phyloP scores from a whole-genome alignment of 2,113 vertebrate species.

The Pituophis catenifer region DNA sequence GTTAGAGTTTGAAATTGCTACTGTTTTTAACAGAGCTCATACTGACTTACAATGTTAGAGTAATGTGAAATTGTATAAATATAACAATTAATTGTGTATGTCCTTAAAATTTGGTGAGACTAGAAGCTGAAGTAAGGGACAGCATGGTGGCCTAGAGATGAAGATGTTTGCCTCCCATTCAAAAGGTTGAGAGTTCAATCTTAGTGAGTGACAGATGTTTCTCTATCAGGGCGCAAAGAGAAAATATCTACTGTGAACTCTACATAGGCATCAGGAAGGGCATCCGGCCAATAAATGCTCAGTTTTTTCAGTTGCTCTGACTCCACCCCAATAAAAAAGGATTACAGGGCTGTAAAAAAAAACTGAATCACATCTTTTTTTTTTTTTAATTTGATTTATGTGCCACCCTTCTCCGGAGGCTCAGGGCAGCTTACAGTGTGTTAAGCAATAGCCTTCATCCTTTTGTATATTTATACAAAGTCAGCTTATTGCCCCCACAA shows the following conservation, averaged over 20 bases:
- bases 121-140: constrained; percentile 57
- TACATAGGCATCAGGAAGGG: neutral
- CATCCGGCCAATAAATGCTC: neutral
- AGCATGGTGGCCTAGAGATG: neutral
- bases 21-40: constrained; percentile 50
- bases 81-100: constrained; percentile 52
- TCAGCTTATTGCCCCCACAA: no score
- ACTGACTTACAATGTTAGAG: neutral
- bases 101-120: constrained; percentile 59
- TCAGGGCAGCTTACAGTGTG: no score
- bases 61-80: constrained; percentile 49
- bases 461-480: no score
- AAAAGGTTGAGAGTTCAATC: neutral
- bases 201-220: neutral
- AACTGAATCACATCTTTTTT: neutral
- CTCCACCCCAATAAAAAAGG: neutral
- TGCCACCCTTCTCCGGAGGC: no score
- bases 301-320: neutral
- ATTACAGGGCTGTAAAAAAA: neutral
- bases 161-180: neutral
- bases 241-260: neutral
- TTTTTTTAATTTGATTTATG: no score
- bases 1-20: constrained; percentile 8
- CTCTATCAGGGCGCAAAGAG: neutral
- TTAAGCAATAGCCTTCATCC: no score